Conservation (phyloP, 2,113 vertebrate species). For the Leptobrachium ailaonicum region DNA sequence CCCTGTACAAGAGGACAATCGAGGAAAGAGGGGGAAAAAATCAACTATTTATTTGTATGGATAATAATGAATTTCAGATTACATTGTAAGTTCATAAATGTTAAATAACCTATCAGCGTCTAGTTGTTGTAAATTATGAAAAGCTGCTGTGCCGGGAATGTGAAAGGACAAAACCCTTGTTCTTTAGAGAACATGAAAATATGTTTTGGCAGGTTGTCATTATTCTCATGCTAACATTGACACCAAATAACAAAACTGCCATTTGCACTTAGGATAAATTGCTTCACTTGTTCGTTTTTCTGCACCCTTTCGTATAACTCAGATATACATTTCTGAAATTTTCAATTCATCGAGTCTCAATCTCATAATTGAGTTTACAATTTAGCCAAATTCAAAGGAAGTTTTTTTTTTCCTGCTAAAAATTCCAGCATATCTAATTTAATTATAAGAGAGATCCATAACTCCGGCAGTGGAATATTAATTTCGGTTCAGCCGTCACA, state of each 20-base stretch:
- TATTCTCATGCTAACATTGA: slow-evolving; percentile 73
- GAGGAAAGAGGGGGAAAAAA: slow-evolving; percentile 85
- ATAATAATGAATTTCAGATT: slow-evolving; percentile 98
- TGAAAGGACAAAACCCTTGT: slow-evolving; percentile 86
- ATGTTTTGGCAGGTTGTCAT: slow-evolving; percentile 80
- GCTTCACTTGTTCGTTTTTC: slow-evolving; percentile 66
- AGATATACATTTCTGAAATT: too few species aligned
- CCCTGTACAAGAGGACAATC: slow-evolving; percentile 56
- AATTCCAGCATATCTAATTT: too few species aligned
- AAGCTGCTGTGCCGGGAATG: slow-evolving; percentile 89
- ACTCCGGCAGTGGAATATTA: too few species aligned
- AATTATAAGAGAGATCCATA: too few species aligned
- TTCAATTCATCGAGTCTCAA: too few species aligned
- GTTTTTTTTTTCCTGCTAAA: too few species aligned
- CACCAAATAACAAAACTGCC: slow-evolving; percentile 82
- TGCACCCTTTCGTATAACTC: slow-evolving; percentile 54
- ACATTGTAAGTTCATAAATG: slow-evolving; percentile 99
- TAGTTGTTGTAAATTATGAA: slow-evolving; percentile 99
- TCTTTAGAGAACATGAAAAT: slow-evolving; percentile 77
- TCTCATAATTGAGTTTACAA: too few species aligned
- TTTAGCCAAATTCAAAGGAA: too few species aligned
- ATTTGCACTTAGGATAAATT: slow-evolving; percentile 78
- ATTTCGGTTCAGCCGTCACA: too few species aligned
- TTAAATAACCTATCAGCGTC: slow-evolving; percentile 99
- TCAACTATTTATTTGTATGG: slow-evolving; percentile 99